Percentiles rank a stretch among this genome's conserved stretches.
phyloP scores from a whole-genome alignment of 2,113 vertebrate genomes.

The Hemicordylus capensis region DNA sequence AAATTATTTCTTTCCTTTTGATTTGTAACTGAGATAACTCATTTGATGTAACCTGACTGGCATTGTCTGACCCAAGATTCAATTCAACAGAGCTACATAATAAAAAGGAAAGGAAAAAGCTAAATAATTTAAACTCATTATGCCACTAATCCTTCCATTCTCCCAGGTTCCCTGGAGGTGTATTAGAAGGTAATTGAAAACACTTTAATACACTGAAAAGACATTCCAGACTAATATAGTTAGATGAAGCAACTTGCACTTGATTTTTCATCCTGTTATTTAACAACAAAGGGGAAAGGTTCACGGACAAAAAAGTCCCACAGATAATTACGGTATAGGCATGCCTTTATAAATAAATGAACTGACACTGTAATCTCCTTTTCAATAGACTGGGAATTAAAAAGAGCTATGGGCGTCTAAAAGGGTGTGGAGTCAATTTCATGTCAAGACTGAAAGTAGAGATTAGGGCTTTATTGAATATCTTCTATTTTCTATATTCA shows the following conservation, averaged over 20 bases:
- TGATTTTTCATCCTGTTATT: constrained; percentile 42
- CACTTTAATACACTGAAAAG: constrained; percentile 69
- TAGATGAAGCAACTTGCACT: constrained; percentile 22
- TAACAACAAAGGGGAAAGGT: constrained; percentile 43
- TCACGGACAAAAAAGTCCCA: background rate
- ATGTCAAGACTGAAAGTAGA: background rate
- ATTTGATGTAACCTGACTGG: constrained; percentile 63
- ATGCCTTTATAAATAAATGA: constrained; percentile 32
- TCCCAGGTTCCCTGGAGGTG: constrained; percentile 73
- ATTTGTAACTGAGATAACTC: constrained; percentile 67
- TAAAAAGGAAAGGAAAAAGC: background rate
- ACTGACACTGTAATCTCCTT: background rate
- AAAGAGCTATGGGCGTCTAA: background rate
- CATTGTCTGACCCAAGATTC: constrained; percentile 67
- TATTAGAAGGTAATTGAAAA: constrained; percentile 79
- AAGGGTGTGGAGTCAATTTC: background rate
- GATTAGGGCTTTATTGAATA: background rate
- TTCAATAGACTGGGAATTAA: constrained; percentile 19
- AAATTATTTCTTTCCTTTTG: constrained; percentile 17
- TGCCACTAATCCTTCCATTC: constrained; percentile 74
- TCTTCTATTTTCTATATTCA: background rate
- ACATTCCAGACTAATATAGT: constrained; percentile 61
- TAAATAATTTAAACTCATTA: constrained; percentile 81
- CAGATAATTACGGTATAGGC: background rate
- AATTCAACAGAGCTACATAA: constrained; percentile 62